Conservation (phyloP, 2,888 invertebrate species). For the Drosophila formosana region DNA sequence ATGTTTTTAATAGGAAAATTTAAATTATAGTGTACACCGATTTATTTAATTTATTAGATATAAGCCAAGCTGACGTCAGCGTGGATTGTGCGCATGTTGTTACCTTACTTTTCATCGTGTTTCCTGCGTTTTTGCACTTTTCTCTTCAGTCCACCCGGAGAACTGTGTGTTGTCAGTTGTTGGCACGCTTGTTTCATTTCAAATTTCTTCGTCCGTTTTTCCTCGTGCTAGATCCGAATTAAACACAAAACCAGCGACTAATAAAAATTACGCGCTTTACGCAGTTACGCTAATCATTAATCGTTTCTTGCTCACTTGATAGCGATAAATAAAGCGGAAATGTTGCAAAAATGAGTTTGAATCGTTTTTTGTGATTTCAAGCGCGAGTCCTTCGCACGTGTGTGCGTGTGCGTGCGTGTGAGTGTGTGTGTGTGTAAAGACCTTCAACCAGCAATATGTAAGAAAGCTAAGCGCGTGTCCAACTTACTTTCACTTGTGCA, state of each 20-base stretch:
- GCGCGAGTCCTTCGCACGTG: slow-evolving; percentile 34
- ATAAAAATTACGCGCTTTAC: not conserved
- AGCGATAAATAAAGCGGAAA: slow-evolving; percentile 42
- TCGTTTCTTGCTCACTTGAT: slow-evolving; percentile 29
- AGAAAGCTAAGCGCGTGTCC: slow-evolving; percentile 64
- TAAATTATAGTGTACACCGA: not conserved
- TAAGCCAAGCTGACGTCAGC: slow-evolving; percentile 29
- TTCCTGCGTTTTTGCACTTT: slow-evolving; percentile 14
- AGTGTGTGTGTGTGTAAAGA: slow-evolving; percentile 49
- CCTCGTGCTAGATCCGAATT: slow-evolving; percentile 49
- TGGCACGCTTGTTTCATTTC: slow-evolving; percentile 17
- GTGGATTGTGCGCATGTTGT: slow-evolving; percentile 34
- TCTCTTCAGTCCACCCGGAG: slow-evolving; percentile 56
- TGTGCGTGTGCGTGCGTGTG: slow-evolving; percentile 23
- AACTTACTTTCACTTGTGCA: slow-evolving; percentile 67
- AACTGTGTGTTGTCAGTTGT: slow-evolving; percentile 54
- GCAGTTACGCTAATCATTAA: not conserved
- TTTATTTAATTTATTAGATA: not conserved
- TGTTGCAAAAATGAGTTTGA: slow-evolving; percentile 37
- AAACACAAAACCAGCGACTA: slow-evolving; percentile 23
- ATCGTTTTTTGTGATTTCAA: slow-evolving; percentile 18
- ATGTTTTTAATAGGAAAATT: not conserved
- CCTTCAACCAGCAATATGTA: slow-evolving; percentile 69
- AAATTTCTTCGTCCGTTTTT: slow-evolving; percentile 27
- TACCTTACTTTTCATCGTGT: slow-evolving; percentile 28